Percentiles rank a stretch among this genome's conserved stretches.
phyloP scores from a whole-genome alignment of 2,113 vertebrate genomes.

The Lagopus muta region DNA sequence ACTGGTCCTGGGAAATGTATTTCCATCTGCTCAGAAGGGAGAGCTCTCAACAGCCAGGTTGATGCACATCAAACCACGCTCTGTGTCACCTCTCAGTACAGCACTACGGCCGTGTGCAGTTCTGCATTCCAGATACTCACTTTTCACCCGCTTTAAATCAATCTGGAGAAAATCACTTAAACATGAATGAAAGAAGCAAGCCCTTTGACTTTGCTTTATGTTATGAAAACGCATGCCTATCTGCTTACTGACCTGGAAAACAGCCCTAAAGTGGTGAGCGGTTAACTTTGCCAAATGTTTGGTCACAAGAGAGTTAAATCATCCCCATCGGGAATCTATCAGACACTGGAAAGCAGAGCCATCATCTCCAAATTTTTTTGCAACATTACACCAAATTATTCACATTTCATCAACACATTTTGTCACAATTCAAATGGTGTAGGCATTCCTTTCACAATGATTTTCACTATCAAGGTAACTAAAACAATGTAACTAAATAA shows the following conservation, averaged over 20 bases:
- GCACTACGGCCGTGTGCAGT: neutral
- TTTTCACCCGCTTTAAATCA: constrained; percentile 7
- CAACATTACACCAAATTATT: neutral
- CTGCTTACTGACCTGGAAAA: neutral
- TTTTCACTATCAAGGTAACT: neutral
- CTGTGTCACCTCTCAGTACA: neutral
- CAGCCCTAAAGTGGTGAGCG: neutral
- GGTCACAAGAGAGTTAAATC: neutral
- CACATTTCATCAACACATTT: neutral
- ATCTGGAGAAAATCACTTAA: neutral
- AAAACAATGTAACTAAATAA: neutral
- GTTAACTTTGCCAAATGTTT: neutral
- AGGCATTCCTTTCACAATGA: neutral
- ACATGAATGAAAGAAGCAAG: constrained; percentile 11
- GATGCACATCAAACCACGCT: neutral
- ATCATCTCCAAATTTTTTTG: neutral
- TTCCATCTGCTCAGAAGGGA: neutral
- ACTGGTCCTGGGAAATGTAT: neutral
- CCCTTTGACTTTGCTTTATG: neutral
- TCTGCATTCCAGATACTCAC: neutral
- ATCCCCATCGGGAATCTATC: neutral
- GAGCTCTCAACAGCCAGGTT: neutral
- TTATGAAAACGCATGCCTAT: neutral
- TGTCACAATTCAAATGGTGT: neutral
- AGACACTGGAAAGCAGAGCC: accelerated